phyloP scores from a whole-genome alignment of 2,888 invertebrate genomes.

The Clostera curtula region DNA sequence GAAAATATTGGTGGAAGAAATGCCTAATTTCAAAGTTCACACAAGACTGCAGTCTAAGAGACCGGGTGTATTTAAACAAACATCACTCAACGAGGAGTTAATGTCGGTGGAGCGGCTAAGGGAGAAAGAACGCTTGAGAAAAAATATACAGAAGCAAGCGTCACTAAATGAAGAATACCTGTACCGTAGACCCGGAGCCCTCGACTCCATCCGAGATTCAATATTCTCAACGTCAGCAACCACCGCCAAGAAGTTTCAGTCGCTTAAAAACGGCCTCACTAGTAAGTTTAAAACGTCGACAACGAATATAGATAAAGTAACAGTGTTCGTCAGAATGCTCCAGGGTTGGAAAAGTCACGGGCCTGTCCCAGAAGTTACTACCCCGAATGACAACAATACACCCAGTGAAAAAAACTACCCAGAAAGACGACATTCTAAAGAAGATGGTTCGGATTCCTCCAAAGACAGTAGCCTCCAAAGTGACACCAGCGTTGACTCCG shows the following conservation, averaged over 20 bases:
- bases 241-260: constrained; percentile 83
- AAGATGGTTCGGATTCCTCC: constrained; percentile 92
- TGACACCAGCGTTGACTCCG: constrained; percentile 94
- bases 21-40: constrained; percentile 79
- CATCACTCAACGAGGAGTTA: constrained; percentile 91
- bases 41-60: constrained; percentile 62
- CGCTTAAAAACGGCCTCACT: constrained; percentile 87
- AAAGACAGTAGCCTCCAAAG: constrained; percentile 94
- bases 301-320: constrained; percentile 88
- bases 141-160: constrained; percentile 91
- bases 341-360: constrained; percentile 85
- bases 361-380: constrained; percentile 59
- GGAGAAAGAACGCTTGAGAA: constrained; percentile 87
- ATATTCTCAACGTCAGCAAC: constrained; percentile 82
- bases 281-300: constrained; percentile 89
- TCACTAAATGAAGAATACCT: constrained; percentile 91
- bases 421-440: constrained; percentile 86
- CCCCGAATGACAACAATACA: constrained; percentile 61
- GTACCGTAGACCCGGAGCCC: constrained; percentile 77
- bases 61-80: constrained; percentile 84
- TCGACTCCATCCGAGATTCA: constrained; percentile 82
- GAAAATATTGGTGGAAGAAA: constrained; percentile 77
- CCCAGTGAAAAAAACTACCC: constrained; percentile 56
- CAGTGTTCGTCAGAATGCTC: constrained; percentile 88
- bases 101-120: constrained; percentile 90